Base-by-base conservation (phyloP, 2,113 vertebrate species). In the Ibidorhyncha struthersii region DNA sequence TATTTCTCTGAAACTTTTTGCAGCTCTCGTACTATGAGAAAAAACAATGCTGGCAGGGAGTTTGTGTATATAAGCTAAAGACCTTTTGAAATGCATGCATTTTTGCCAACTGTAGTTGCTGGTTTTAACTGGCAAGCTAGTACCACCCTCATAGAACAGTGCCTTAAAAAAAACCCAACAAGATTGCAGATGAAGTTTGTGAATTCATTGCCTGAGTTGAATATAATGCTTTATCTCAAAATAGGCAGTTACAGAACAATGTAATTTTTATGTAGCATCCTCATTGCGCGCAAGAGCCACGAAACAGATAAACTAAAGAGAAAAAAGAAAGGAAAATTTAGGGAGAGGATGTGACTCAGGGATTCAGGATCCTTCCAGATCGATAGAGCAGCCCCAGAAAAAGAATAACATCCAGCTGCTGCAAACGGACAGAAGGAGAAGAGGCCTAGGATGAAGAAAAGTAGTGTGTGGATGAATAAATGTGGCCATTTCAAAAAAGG, bases 281-380 rank as follows among this genome's bases (percentile, higher is more conserved):
- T 97, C 79, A 66, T 84, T 70, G 56, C 7, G 34, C 9, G 1
- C 38, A 69, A 94, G 56, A 95, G 55, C 82, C 40, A 61, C 9
- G 52, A 91, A 94, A 92, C 52, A 95, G 78, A 96, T 65, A 94
- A 92, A 63, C 58, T 80, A 53, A 95, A 89, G 83, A 85, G 81
- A 83, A 92, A 96, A 94, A 91, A 10, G 50, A 76, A 66, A 32
- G 62, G 22, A 94, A 95, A 76, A 95, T 94, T 95, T 94, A 95
- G 81, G 70, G 66, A 95, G 38, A 97, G 85, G 89, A 96, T 92
- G 70, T 97, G 96, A 96, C 74, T 97, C 90, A 72, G 25, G 90
- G 87, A 55, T 89, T 96, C 70, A 30, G 61, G 86, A 92, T 82
- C 59, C 45, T 85, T 95, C 58, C 70, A 95, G 84, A 95, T 78